Conservation (phyloP, 2,113 vertebrate genomes). For the Prochilodus magdalenae region DNA sequence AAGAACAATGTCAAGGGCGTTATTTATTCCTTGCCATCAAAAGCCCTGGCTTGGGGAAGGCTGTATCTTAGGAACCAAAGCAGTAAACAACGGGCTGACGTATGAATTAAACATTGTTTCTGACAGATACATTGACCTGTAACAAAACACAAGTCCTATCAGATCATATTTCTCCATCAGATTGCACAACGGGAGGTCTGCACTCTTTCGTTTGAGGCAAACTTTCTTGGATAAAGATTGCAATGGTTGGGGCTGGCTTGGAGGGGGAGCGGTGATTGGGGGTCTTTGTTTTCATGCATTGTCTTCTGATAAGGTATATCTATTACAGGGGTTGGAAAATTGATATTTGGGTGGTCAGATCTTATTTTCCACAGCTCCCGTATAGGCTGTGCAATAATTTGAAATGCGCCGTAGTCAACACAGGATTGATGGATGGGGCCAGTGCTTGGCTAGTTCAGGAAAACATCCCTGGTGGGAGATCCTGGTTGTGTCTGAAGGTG, state of each 20-base stretch:
- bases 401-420: neutral
- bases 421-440: too few species aligned
- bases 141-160: conserved; percentile 32
- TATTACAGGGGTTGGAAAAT: neutral
- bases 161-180: conserved; percentile 38
- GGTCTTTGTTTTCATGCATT: neutral
- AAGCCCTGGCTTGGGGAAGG: conserved; percentile 24
- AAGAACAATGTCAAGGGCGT: conserved; percentile 32
- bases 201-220: neutral
- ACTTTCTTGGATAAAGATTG: neutral
- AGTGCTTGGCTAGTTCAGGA: too few species aligned
- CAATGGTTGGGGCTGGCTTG: neutral
- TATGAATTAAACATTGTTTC: conserved; percentile 49
- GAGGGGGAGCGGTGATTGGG: too few species aligned
- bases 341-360: too few species aligned
- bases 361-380: neutral
- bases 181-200: conserved; percentile 13
- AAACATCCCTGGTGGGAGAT: too few species aligned
- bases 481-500: too few species aligned
- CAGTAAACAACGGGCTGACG: conserved; percentile 49
- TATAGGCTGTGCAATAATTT: neutral
- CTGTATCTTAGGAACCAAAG: conserved; percentile 31
- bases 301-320: neutral
- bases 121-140: conserved; percentile 42
- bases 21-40: conserved; percentile 18